phyloP scores from a whole-genome alignment of 2,888 invertebrate species.

The Dinocampus coccinellae region DNA sequence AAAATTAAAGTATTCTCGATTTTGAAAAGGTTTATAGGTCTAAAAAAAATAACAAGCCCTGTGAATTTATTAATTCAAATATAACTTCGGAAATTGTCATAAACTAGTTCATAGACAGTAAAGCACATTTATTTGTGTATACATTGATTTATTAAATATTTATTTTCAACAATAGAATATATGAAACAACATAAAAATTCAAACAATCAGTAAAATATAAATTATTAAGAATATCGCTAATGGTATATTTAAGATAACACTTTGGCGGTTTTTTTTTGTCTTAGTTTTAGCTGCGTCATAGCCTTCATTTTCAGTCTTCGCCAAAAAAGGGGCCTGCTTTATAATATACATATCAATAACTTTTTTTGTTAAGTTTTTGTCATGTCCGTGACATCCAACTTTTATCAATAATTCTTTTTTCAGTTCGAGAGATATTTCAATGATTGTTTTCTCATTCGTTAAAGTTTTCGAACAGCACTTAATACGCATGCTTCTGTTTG shows the following conservation, averaged over 20 bases:
- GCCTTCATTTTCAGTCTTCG: not conserved
- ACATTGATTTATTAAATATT: no score
- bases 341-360: not conserved
- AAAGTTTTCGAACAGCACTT: not conserved
- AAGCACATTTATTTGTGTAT: not conserved
- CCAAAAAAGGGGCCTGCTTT: not conserved
- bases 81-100: no score
- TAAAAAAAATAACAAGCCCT: not conserved
- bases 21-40: no score
- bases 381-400: not conserved
- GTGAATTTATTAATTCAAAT: not conserved
- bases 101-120: not conserved
- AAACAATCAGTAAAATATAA: not conserved
- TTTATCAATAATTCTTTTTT: not conserved
- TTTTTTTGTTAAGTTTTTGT: not conserved
- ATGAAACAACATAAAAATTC: not conserved
- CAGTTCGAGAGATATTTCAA: not conserved
- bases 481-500: not conserved
- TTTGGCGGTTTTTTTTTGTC: slow-evolving; percentile 3
- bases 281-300: not conserved
- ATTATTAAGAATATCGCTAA: not conserved
- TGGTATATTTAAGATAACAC: not conserved
- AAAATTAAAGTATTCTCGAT: no score
- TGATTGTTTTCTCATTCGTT: not conserved
- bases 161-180: not conserved